Conservation (phyloP, 2,113 vertebrate genomes). For the cattle (Bos taurus) region DNA sequence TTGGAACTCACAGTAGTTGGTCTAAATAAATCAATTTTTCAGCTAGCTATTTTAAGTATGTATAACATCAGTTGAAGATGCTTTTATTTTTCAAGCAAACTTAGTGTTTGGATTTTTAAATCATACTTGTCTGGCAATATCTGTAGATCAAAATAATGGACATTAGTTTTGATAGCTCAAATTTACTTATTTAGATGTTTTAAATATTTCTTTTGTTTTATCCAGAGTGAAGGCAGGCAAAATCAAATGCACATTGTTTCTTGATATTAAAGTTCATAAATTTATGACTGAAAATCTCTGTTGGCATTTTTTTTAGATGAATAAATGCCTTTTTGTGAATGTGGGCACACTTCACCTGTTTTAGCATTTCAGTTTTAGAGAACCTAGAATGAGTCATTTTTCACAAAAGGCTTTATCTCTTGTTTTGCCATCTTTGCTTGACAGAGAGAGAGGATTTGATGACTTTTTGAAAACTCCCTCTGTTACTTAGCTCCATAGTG, state of each 20-base stretch:
- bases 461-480: not conserved
- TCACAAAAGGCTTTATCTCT: not conserved
- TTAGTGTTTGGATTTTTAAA: not conserved
- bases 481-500: not conserved
- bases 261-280: not conserved
- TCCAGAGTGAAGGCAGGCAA: not conserved
- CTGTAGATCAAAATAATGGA: not conserved
- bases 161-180: not conserved
- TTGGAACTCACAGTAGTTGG: not conserved
- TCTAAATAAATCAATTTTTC: not conserved
- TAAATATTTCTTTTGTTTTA: conserved; percentile 15
- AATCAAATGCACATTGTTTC: not conserved
- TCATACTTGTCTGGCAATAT: not conserved
- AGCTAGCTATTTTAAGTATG: not conserved
- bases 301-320: not conserved
- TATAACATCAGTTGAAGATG: not conserved
- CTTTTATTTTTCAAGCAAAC: not conserved
- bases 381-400: not conserved
- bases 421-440: not conserved
- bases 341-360: not conserved
- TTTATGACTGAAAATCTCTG: not conserved
- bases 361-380: not conserved
- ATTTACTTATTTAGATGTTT: not conserved
- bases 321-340: not conserved
- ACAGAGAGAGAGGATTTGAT: not conserved